Evolutionary conservation across 2,113 vertebrate genomes (phyloP).

Genomic region (Oophaga pumilio): DNA sequence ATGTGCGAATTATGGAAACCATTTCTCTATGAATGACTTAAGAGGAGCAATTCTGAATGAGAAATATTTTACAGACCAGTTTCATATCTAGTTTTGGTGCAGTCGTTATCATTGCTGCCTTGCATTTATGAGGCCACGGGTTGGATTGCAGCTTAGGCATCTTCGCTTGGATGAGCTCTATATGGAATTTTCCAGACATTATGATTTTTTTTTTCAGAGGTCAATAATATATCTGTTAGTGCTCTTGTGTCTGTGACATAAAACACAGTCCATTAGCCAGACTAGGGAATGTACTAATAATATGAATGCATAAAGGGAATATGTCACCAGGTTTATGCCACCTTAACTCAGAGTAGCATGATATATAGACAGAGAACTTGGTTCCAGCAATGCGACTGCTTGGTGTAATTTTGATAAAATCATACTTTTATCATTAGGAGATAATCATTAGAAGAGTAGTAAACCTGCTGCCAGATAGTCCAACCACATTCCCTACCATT

Average conservation of each 20-base stretch:
- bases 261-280: neutral
- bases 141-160: neutral
- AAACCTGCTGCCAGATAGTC: no score
- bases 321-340: no score
- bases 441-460: no score
- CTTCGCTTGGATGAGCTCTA: neutral
- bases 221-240: neutral
- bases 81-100: conserved; percentile 1
- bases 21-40: conserved; percentile 20
- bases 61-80: neutral
- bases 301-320: neutral
- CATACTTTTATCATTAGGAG: no score
- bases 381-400: no score
- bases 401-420: no score
- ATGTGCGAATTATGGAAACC: conserved; percentile 8
- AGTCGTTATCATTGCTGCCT: neutral
- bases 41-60: neutral
- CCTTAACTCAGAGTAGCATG: no score
- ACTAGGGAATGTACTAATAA: neutral
- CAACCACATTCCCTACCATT: no score
- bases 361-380: no score
- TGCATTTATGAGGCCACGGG: neutral
- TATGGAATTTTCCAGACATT: neutral
- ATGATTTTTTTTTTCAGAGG: neutral
- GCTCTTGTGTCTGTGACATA: neutral